phyloP scores from a whole-genome alignment of 1,140 invertebrate genomes.

The Metaphire vulgaris region DNA sequence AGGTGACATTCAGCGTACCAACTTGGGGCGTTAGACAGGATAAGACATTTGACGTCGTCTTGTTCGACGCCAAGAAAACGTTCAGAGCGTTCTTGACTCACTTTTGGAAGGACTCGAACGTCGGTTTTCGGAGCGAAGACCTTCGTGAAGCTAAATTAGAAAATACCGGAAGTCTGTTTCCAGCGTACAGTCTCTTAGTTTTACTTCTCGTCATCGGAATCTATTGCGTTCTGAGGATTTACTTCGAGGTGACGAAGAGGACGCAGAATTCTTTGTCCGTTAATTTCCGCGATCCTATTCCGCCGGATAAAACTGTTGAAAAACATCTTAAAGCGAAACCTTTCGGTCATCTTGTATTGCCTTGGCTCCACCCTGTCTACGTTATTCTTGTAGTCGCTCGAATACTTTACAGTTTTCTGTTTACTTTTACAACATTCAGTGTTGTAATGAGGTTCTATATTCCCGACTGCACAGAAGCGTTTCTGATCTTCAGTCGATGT shows the following conservation, averaged over 20 bases:
- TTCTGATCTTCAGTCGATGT: background rate
- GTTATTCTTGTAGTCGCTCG: background rate
- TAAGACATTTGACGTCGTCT: slow-evolving; percentile 19
- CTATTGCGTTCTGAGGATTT: background rate
- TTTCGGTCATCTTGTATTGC: too few species aligned
- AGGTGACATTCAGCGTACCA: slow-evolving; percentile 15
- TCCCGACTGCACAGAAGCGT: background rate
- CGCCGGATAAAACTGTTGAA: too few species aligned
- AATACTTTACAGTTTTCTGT: background rate
- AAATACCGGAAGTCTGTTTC: too few species aligned
- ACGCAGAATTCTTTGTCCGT: too few species aligned
- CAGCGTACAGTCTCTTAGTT: background rate
- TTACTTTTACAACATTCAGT: background rate
- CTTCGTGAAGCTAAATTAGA: too few species aligned
- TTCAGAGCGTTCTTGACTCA: slow-evolving; percentile 18
- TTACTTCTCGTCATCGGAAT: background rate
- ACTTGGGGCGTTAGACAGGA: slow-evolving; percentile 6
- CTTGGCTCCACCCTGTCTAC: too few species aligned
- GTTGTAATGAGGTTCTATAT: background rate
- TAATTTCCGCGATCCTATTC: too few species aligned
- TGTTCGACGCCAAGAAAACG: slow-evolving; percentile 13
- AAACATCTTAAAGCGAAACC: too few species aligned
- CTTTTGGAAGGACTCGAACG: background rate
- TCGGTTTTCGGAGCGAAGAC: too few species aligned
- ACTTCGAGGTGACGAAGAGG: background rate